Base-by-base conservation (phyloP, 2,888 invertebrate genomes). In the Dryadula phaetusa region DNA sequence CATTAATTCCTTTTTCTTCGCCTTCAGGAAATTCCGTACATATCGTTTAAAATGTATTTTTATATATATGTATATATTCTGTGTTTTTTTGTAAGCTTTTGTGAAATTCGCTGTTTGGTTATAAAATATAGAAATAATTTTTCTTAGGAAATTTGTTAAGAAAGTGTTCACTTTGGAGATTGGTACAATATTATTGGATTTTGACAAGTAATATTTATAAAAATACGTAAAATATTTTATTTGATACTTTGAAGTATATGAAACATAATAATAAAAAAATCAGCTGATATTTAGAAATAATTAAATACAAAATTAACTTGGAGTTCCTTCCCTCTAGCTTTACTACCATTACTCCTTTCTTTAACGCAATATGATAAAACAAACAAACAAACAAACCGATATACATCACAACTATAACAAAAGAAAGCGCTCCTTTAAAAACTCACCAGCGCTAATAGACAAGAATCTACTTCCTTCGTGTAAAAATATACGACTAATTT, bases 1-100 rank as follows among this genome's bases (percentile, higher is more conserved):
- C 92, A 92, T 92, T 92, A 91, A 91, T 92, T 90, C 89, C 88
- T 86, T 86, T 86, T 85, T 82, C 80, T 74, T 73, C 70, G 70
- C 49, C 69, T 62, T 64, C 54, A 62, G 56, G 49, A 64, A 64
- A 69, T 65, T 61, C 52, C 40, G 47, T 20, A 16, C 42, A 28
- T 37, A 37, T 14, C 46, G 32, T n/a, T 58, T 63, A 28, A 52
- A 56, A 63, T 67, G 66, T 68, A 70, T 70, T 66, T 22, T 8
- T 37, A 8, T 54, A 32, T 32, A 14, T 20, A 8, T 37, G 10
- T 16, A 10, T 54, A 3, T 34, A 18, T 32, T 54, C 34, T 10
- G 25, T 12, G 20, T 53, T 44, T 44, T n/a, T 60, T 60, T 53
- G 16, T 28, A 10, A 0, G 16, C 1, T 42, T 7, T 16, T 42